phyloP scores from a whole-genome alignment of 2,113 vertebrate genomes.

The Vulpes vulpes region DNA sequence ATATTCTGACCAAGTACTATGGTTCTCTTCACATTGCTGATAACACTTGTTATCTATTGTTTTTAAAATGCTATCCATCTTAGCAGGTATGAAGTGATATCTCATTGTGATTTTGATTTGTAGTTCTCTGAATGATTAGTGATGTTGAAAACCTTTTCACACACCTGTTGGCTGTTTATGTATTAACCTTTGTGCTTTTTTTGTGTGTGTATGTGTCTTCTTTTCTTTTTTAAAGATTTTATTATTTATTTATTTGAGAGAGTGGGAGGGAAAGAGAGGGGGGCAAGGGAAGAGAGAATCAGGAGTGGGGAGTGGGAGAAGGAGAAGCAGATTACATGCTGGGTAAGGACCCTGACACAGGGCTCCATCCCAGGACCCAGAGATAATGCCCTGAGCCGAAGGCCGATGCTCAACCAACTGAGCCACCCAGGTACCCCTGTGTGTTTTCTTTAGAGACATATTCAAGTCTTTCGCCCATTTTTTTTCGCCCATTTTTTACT shows the following conservation, averaged over 20 bases:
- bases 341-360: not conserved
- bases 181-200: not conserved
- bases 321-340: not conserved
- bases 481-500: not conserved
- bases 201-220: not conserved
- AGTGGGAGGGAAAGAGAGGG: not conserved
- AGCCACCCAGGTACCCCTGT: not conserved
- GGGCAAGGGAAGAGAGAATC: not conserved
- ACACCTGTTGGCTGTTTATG: not conserved
- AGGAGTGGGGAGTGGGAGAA: no score
- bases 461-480: not conserved
- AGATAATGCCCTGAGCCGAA: not conserved
- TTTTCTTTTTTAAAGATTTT: not conserved
- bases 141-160: not conserved
- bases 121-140: not conserved
- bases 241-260: not conserved
- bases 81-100: not conserved
- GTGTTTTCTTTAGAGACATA: not conserved
- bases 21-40: not conserved
- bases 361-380: not conserved
- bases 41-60: not conserved
- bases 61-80: not conserved
- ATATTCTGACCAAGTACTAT: not conserved
- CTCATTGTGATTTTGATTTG: not conserved
- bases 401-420: not conserved